Evolutionary conservation across 2,797 vertebrate species (phyloP).

Genomic region (Oceanodroma leucorhoa): DNA sequence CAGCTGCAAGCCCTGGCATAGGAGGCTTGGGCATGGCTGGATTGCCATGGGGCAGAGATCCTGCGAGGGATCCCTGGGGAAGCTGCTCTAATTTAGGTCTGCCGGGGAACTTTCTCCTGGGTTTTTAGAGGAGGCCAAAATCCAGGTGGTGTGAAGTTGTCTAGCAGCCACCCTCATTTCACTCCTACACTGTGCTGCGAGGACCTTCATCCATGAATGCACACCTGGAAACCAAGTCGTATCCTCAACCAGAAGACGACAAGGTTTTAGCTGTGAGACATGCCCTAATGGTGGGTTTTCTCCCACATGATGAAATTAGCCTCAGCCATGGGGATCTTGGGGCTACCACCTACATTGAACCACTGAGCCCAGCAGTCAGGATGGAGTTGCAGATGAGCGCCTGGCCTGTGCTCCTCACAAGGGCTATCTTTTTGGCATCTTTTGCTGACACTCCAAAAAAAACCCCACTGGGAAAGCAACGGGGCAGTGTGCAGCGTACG

Average conservation of each 20-base stretch:
- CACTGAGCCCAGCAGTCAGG: neutral
- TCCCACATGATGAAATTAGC: neutral
- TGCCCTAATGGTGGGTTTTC: neutral
- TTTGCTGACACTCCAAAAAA: neutral
- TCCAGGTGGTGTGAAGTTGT: neutral
- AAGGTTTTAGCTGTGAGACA: neutral
- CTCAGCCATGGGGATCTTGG: neutral
- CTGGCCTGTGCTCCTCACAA: neutral
- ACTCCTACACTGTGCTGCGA: neutral
- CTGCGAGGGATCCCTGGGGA: neutral
- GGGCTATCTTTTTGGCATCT: neutral
- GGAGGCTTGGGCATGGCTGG: neutral
- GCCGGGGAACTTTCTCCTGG: neutral
- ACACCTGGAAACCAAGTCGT: neutral
- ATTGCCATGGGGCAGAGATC: slow-evolving; percentile 1
- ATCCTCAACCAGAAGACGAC: neutral
- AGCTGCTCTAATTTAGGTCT: neutral
- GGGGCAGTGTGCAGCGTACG: accelerated
- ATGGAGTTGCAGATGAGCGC: neutral
- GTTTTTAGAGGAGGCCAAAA: neutral
- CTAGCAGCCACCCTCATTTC: neutral
- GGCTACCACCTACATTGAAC: neutral
- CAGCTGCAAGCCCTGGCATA: slow-evolving; percentile 43
- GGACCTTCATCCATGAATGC: neutral
- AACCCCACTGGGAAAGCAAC: neutral